These are phyloP conservation scores for Verasper variegatus DNA, from an alignment of 2,113 vertebrate species.

Conservation along the genomic window DNA sequence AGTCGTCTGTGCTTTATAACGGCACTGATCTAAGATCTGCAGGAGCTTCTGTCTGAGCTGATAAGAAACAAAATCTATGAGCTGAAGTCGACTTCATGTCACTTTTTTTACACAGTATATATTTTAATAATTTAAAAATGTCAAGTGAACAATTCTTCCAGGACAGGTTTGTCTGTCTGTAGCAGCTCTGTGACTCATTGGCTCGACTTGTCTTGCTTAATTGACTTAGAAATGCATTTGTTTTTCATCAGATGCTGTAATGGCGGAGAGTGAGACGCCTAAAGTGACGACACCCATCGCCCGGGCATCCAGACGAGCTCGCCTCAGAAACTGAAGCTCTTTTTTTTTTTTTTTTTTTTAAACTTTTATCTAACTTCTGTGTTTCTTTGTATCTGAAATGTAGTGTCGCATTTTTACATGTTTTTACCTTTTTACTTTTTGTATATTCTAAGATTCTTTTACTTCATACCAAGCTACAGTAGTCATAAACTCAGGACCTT, in stretches of 20 bases:
- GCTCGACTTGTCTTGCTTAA: neutral
- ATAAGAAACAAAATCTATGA: neutral
- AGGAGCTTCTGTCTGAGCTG: neutral
- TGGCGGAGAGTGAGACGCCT: constrained; percentile 90
- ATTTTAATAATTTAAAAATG: neutral
- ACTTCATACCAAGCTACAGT: neutral
- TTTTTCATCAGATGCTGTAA: constrained; percentile 80
- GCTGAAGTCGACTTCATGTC: neutral
- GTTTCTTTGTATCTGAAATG: constrained; percentile 1
- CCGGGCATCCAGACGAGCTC: constrained; percentile 82
- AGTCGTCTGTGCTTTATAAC: constrained; percentile 17
- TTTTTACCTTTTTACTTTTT: constrained; percentile 7
- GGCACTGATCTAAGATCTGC: constrained; percentile 27
- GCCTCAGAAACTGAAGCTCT: constrained; percentile 78
- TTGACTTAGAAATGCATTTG: neutral
- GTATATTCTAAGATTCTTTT: constrained; percentile 28
- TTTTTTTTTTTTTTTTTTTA: neutral
- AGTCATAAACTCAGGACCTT: neutral
- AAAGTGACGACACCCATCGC: constrained; percentile 93
- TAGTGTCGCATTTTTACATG: neutral
- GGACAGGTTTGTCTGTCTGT: too few relatives aligned
- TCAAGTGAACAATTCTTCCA: too few relatives aligned
- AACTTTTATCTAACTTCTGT: constrained; percentile 17
- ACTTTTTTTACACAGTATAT: neutral
- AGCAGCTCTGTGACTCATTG: neutral